Conservation (phyloP, 2,888 invertebrate species). For the Lasius fuliginosus region DNA sequence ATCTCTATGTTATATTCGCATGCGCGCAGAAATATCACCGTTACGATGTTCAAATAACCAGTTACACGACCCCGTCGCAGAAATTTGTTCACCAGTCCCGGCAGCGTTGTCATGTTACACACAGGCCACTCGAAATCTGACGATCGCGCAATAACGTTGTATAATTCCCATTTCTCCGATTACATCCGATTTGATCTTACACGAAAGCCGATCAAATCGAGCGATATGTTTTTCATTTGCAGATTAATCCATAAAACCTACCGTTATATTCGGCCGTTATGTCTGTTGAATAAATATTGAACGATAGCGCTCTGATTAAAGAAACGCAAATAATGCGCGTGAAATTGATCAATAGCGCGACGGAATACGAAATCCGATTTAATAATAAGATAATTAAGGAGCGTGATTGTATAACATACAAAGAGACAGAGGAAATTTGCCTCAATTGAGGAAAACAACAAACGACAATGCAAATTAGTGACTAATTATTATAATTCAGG, state of each 20-base stretch:
- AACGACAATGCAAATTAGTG: constrained; percentile 27
- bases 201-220: constrained; percentile 32
- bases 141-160: constrained; percentile 52
- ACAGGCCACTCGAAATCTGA: constrained; percentile 50
- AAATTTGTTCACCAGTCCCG: constrained; percentile 40
- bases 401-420: constrained; percentile 14
- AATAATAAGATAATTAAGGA: constrained; percentile 39
- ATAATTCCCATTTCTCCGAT: constrained; percentile 45
- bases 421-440: constrained; percentile 2
- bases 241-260: not conserved
- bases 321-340: constrained; percentile 24
- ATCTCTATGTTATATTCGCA: constrained; percentile 56
- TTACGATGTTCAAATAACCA: constrained; percentile 48
- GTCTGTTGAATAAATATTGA: not conserved
- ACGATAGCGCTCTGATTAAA: not conserved
- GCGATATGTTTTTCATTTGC: not conserved
- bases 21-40: constrained; percentile 50
- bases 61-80: constrained; percentile 37
- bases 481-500: constrained; percentile 35
- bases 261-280: not conserved
- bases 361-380: constrained; percentile 20
- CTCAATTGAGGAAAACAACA: constrained; percentile 47
- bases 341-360: constrained; percentile 1
- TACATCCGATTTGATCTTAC: constrained; percentile 49
- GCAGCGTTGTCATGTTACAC: constrained; percentile 50